These are phyloP conservation scores for Siphonodentalium dalli DNA, from an alignment of 2,888 invertebrate genomes.

Conservation along the genomic window DNA sequence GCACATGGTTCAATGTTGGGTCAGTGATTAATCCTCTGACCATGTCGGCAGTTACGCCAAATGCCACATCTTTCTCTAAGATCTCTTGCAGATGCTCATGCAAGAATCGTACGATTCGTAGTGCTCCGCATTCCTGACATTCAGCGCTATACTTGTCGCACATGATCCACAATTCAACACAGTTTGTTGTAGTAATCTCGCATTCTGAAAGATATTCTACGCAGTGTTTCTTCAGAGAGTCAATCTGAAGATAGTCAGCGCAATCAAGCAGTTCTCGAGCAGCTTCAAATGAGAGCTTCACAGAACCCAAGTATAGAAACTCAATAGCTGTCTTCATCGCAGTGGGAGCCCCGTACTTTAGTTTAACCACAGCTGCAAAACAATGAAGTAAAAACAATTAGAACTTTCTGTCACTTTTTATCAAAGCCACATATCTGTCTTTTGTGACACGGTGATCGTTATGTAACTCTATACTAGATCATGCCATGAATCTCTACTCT, in stretches of 20 bases:
- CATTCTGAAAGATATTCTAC: constrained; percentile 33
- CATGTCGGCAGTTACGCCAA: constrained; percentile 41
- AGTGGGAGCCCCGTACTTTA: constrained; percentile 34
- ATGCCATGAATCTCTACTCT: too few relatives aligned
- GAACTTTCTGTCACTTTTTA: too few relatives aligned
- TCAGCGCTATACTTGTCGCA: constrained; percentile 47
- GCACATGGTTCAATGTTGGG: constrained; percentile 38
- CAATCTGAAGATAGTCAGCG: constrained; percentile 49
- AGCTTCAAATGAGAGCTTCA: constrained; percentile 32
- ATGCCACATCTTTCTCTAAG: constrained; percentile 36
- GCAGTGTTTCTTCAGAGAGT: constrained; percentile 41
- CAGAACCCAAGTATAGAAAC: constrained; percentile 41
- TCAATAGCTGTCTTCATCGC: constrained; percentile 41
- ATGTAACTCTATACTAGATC: too few relatives aligned
- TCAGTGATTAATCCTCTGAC: constrained; percentile 38
- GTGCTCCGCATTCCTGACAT: constrained; percentile 34
- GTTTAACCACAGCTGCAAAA: constrained; percentile 34
- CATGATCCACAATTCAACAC: constrained; percentile 39
- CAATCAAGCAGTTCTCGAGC: constrained; percentile 41
- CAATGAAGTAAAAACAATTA: too few relatives aligned
- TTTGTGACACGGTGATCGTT: too few relatives aligned
- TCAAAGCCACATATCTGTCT: too few relatives aligned
- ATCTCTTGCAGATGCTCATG: constrained; percentile 43
- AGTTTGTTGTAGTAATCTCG: constrained; percentile 38
- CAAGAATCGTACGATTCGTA: constrained; percentile 37